Percentiles rank a stretch among this genome's conserved stretches.
Conservation (phyloP, 2,888 invertebrate species). For the Drosophila koepferae region DNA sequence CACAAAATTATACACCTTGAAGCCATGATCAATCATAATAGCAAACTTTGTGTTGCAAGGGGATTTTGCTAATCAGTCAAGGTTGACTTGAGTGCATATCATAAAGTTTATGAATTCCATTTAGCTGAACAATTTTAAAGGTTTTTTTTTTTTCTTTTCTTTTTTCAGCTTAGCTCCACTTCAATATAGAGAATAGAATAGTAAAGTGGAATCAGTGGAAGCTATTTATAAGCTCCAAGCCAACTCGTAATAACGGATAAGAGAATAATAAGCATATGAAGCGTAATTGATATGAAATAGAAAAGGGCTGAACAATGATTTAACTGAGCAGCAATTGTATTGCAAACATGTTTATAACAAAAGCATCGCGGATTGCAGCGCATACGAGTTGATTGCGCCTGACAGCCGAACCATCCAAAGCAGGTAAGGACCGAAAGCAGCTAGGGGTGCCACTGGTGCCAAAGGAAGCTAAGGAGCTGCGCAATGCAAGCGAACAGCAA, state of each 20-base stretch:
- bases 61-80: no score
- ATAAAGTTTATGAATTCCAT: neutral
- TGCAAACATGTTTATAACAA: slow-evolving; percentile 27
- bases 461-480: slow-evolving; percentile 13
- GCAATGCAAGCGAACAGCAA: slow-evolving; percentile 83
- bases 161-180: neutral
- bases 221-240: neutral
- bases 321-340: neutral
- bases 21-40: no score
- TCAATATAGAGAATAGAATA: neutral
- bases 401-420: neutral
- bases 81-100: neutral
- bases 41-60: no score
- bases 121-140: neutral
- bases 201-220: neutral
- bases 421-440: neutral
- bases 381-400: slow-evolving; percentile 36
- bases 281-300: neutral
- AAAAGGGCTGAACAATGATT: neutral
- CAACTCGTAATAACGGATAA: no score
- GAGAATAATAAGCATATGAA: neutral
- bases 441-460: neutral
- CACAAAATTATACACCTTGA: no score
- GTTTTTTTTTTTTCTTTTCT: neutral
- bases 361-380: slow-evolving; percentile 7